These are phyloP conservation scores for Allacma fusca DNA, from an alignment of 2,888 invertebrate species.

Conservation along the genomic window DNA sequence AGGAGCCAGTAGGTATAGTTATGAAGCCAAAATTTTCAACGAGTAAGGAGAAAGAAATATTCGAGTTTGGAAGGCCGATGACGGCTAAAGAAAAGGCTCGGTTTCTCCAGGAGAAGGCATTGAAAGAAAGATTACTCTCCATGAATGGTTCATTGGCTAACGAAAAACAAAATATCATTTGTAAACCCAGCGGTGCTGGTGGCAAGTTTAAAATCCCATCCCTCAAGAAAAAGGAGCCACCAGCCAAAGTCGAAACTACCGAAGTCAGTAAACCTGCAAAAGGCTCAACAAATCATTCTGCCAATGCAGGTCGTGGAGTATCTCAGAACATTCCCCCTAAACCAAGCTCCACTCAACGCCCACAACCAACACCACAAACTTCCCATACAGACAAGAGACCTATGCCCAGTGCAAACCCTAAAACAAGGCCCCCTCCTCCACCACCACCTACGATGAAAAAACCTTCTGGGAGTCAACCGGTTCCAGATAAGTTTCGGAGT, in stretches of 20 bases:
- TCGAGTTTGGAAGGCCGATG: slow-evolving; percentile 74
- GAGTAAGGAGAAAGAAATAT: slow-evolving; percentile 52
- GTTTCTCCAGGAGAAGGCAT: slow-evolving; percentile 75
- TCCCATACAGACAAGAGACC: too few relatives aligned
- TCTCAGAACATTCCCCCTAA: slow-evolving; percentile 21
- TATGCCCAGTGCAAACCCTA: too few relatives aligned
- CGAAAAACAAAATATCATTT: too few relatives aligned
- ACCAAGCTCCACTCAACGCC: not conserved
- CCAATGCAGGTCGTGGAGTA: not conserved
- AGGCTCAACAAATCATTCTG: not conserved
- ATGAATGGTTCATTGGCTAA: not conserved
- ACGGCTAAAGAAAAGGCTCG: slow-evolving; percentile 83
- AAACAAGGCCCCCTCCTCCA: not conserved
- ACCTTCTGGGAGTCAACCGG: not conserved
- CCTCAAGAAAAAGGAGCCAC: slow-evolving; percentile 24
- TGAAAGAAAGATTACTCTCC: slow-evolving; percentile 63
- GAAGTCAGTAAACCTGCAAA: not conserved
- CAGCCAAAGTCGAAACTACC: not conserved
- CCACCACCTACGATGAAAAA: too few relatives aligned
- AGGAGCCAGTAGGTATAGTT: slow-evolving; percentile 49
- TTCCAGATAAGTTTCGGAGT: not conserved
- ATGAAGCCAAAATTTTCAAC: slow-evolving; percentile 24
- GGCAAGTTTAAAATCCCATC: slow-evolving; percentile 50
- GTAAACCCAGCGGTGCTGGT: too few relatives aligned
- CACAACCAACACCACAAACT: too few relatives aligned